Percentiles rank a stretch among this genome's conserved stretches.
These are phyloP conservation scores for Iphiclides podalirius DNA, from an alignment of 2,888 invertebrate genomes.

Conservation along the genomic window DNA sequence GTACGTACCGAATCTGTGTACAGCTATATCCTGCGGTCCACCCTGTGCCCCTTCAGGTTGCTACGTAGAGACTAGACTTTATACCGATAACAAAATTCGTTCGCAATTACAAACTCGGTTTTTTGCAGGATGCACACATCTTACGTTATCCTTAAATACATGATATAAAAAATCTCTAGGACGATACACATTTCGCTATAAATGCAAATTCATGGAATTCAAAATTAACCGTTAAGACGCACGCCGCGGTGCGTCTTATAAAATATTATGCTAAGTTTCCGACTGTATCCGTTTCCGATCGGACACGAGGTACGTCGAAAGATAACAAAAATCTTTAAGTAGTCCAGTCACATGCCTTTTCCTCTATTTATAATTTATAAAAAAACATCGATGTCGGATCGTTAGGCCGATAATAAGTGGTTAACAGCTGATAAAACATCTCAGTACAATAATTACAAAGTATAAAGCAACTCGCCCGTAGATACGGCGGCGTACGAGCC, in stretches of 20 bases:
- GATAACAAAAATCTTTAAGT: constrained; percentile 29
- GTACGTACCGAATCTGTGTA: constrained; percentile 47
- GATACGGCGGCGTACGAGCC: constrained; percentile 47
- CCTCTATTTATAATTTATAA: constrained; percentile 29
- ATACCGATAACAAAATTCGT: constrained; percentile 71
- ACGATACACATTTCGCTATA: constrained; percentile 77
- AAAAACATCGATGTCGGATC: constrained; percentile 32
- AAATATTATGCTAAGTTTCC: constrained; percentile 69
- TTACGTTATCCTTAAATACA: constrained; percentile 71
- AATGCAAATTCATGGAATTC: constrained; percentile 81
- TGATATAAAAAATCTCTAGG: constrained; percentile 72
- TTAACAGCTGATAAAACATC: constrained; percentile 28
- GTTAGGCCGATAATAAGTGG: constrained; percentile 38
- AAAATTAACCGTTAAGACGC: constrained; percentile 68
- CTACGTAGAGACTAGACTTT: constrained; percentile 68
- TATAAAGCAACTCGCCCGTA: constrained; percentile 30
- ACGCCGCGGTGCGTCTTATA: constrained; percentile 52
- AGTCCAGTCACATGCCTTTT: constrained; percentile 31
- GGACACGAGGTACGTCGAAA: constrained; percentile 1
- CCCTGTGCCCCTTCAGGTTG: constrained; percentile 48
- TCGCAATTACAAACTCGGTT: constrained; percentile 61
- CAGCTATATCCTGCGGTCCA: constrained; percentile 46
- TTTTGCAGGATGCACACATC: constrained; percentile 58
- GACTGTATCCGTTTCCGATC: constrained; percentile 30
- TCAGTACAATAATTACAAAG: constrained; percentile 29